Evolutionary conservation across 2,113 vertebrate species (phyloP).

Genomic region (Zosterops pallidus): DNA sequence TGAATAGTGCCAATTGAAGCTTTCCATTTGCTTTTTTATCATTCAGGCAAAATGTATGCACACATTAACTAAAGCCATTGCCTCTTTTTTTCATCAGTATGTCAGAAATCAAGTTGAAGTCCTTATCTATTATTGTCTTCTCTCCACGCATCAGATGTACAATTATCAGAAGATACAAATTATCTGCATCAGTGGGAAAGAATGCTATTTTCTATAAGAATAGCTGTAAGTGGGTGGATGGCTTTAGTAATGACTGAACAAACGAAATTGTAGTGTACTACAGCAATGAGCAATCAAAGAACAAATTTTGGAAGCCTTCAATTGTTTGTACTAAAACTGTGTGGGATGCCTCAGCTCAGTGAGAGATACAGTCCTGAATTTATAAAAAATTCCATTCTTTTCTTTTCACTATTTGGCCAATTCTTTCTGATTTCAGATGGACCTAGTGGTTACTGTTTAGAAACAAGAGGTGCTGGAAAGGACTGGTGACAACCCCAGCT

Average conservation of each 20-base stretch:
- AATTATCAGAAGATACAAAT: constrained; percentile 32
- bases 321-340: not conserved
- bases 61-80: not conserved
- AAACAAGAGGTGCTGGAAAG: not conserved
- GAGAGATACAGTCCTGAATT: not conserved
- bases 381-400: not conserved
- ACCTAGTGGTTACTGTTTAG: not conserved
- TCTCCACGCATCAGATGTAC: not conserved
- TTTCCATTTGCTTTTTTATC: not conserved
- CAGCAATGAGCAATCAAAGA: not conserved
- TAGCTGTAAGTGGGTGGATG: constrained; percentile 44
- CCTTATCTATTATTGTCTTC: not conserved
- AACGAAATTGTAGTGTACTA: constrained; percentile 4
- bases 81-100: not conserved
- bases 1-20: not conserved
- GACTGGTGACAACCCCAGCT: fast-evolving
- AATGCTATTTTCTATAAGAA: not conserved
- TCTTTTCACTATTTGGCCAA: not conserved
- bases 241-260: constrained; percentile 37
- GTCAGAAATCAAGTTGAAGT: constrained; percentile 15
- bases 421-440: not conserved
- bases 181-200: not conserved
- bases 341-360: not conserved
- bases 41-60: not conserved
- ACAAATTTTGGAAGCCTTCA: not conserved